phyloP scores from a whole-genome alignment of 1,140 invertebrate genomes.

The Bombus vancouverensis region DNA sequence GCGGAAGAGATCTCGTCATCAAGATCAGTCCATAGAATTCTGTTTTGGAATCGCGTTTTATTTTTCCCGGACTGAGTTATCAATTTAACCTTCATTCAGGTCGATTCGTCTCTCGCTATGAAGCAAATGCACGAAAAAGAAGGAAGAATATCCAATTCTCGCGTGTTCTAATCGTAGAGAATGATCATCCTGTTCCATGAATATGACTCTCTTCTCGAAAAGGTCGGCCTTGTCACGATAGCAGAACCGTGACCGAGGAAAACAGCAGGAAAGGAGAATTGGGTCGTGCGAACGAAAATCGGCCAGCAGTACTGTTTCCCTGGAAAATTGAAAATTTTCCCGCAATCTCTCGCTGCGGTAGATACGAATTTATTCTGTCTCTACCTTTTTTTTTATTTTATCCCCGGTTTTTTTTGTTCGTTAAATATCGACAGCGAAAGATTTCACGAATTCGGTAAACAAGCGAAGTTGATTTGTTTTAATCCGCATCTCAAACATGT shows the following conservation, averaged over 20 bases:
- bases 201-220: not conserved
- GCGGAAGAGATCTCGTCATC: no score
- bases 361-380: slow-evolving; percentile 7
- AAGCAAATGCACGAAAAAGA: not conserved
- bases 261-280: slow-evolving; percentile 44
- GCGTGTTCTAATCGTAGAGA: not conserved
- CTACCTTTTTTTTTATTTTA: not conserved
- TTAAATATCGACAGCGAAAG: not conserved
- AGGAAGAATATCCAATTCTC: not conserved
- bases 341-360: slow-evolving; percentile 3
- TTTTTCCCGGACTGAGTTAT: not conserved
- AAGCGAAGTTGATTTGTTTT: not conserved
- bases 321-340: slow-evolving; percentile 23
- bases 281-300: slow-evolving; percentile 47
- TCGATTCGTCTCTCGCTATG: not conserved
- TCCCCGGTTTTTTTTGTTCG: not conserved
- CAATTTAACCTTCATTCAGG: not conserved
- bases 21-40: no score
- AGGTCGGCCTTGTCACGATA: not conserved
- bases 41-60: no score
- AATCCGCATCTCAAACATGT: not conserved
- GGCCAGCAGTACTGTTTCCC: slow-evolving; percentile 4
- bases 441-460: slow-evolving; percentile 5
- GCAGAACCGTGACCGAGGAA: slow-evolving; percentile 1
- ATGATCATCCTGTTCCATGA: not conserved